Conservation (phyloP, 23 tunicate species). For the Aplidium turbinatum region DNA sequence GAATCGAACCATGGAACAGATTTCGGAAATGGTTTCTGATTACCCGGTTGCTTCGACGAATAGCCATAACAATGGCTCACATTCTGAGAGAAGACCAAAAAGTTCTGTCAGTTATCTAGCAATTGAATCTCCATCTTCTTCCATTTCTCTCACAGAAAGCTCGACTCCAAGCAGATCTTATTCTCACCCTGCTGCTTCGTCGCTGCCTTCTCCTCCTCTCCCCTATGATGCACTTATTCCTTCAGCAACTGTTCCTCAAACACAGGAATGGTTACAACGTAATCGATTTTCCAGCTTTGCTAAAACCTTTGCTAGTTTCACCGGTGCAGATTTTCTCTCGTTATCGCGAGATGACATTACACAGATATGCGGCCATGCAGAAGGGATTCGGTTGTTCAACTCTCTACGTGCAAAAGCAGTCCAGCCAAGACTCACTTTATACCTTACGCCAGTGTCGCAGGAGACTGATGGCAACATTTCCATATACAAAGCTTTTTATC, state of each 20-base stretch:
- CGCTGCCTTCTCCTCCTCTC: slow-evolving; percentile 9
- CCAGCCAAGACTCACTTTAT: slow-evolving; percentile 74
- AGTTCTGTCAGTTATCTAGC: not conserved
- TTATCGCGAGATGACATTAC: slow-evolving; percentile 82
- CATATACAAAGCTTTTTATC: slow-evolving; percentile 67
- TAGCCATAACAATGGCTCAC: not conserved
- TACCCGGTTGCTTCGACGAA: not conserved
- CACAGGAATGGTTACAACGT: slow-evolving; percentile 83
- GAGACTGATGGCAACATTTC: slow-evolving; percentile 10
- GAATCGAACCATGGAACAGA: slow-evolving; percentile 19
- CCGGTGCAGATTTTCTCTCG: slow-evolving; percentile 73
- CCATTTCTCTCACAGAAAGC: not conserved
- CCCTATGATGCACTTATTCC: slow-evolving; percentile 31
- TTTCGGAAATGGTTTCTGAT: slow-evolving; percentile 25
- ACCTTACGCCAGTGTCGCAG: slow-evolving; percentile 56
- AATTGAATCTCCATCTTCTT: not conserved
- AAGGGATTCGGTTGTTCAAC: slow-evolving; percentile 88
- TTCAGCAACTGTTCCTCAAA: slow-evolving; percentile 46
- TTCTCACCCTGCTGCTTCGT: not conserved
- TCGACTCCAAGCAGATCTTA: too few species aligned
- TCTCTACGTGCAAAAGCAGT: slow-evolving; percentile 61
- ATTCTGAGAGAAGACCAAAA: not conserved
- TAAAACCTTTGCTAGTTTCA: slow-evolving; percentile 62
- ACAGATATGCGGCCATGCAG: slow-evolving; percentile 89
- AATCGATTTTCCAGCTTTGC: slow-evolving; percentile 62